These are phyloP conservation scores for Pristionchus entomophagus DNA, from an alignment of 2,888 invertebrate species.

Conservation along the genomic window DNA sequence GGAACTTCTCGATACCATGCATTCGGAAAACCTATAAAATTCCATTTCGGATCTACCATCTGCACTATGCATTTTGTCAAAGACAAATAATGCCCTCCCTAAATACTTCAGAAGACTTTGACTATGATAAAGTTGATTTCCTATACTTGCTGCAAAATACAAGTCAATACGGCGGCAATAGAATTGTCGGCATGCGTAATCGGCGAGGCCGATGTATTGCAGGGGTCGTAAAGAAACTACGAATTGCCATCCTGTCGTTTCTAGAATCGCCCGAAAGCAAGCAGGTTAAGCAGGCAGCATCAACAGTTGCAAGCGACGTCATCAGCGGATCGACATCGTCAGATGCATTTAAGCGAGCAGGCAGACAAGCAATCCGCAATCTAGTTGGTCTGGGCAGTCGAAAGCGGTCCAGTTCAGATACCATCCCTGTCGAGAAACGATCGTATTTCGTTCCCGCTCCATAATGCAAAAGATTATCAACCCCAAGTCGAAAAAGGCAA, in stretches of 20 bases:
- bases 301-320: neutral
- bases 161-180: neutral
- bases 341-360: constrained; percentile 2
- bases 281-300: neutral
- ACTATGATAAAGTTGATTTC: constrained; percentile 12
- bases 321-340: neutral
- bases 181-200: neutral
- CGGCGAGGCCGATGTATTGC: neutral
- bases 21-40: neutral
- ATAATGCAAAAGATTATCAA: no score
- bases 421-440: no score
- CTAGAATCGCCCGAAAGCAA: neutral
- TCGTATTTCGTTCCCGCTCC: no score
- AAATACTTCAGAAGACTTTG: neutral
- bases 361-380: no score
- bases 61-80: neutral
- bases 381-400: no score
- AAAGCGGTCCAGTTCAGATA: no score
- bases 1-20: neutral
- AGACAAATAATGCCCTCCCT: neutral
- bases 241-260: neutral
- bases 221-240: neutral
- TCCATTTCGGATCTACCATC: neutral
- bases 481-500: no score
- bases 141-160: neutral